Conservation (phyloP, 2,888 invertebrate genomes). For the Polydrusus tereticollis region DNA sequence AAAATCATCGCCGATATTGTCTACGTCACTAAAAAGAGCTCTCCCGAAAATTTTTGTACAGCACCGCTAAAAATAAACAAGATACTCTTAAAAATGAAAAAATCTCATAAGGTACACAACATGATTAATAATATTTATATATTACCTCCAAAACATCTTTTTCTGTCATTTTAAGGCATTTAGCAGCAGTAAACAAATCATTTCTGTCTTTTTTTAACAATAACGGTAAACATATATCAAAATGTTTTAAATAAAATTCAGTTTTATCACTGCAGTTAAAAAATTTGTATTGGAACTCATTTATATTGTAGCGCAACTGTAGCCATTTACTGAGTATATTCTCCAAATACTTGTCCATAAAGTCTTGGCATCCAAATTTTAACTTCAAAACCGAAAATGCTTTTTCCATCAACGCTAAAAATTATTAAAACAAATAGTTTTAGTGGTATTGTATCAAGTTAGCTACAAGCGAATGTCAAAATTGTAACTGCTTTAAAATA, state of each 20-base stretch:
- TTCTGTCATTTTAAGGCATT: conserved; percentile 46
- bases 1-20: conserved; percentile 57
- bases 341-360: conserved; percentile 67
- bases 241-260: conserved; percentile 66
- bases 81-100: too few species aligned
- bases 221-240: conserved; percentile 65
- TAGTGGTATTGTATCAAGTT: too few species aligned
- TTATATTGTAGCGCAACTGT: conserved; percentile 53
- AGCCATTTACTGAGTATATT: conserved; percentile 68
- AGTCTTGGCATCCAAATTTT: conserved; percentile 58
- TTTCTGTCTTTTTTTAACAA: conserved; percentile 63
- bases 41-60: conserved; percentile 54
- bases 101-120: not conserved
- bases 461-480: too few species aligned
- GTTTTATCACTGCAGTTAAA: conserved; percentile 61
- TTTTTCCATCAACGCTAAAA: conserved; percentile 54
- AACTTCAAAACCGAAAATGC: conserved; percentile 56
- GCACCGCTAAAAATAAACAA: conserved; percentile 52
- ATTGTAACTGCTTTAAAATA: not conserved
- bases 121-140: not conserved
- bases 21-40: conserved; percentile 55
- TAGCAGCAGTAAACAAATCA: conserved; percentile 50
- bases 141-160: conserved; percentile 52
- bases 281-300: conserved; percentile 64
- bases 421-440: too few species aligned